These are phyloP conservation scores for Caenorhabditis afra DNA, from an alignment of 2,888 invertebrate genomes.

Conservation along the genomic window DNA sequence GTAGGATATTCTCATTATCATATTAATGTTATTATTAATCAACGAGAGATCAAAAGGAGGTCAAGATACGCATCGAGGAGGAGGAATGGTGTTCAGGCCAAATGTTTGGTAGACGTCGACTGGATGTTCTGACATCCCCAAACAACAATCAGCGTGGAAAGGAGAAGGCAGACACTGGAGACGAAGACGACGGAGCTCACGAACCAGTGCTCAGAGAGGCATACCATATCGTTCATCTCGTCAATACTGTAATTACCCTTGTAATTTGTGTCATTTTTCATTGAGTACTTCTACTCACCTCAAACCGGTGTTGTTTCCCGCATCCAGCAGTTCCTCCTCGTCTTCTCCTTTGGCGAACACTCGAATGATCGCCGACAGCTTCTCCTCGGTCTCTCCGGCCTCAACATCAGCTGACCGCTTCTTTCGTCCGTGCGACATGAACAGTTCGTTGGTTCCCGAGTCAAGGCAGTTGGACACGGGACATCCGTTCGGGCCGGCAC, in stretches of 20 bases:
- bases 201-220: conserved; percentile 79
- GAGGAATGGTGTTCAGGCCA: conserved; percentile 12
- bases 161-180: conserved; percentile 78
- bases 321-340: conserved; percentile 63
- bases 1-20: too few relatives aligned
- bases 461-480: conserved; percentile 81
- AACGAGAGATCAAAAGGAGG: too few relatives aligned
- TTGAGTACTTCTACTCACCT: not conserved
- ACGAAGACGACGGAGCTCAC: conserved; percentile 79
- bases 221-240: conserved; percentile 72
- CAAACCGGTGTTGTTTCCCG: conserved; percentile 40
- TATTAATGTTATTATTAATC: too few relatives aligned
- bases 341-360: conserved; percentile 80
- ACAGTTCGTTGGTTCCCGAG: conserved; percentile 80
- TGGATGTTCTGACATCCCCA: conserved; percentile 77
- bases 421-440: conserved; percentile 80
- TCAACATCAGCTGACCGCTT: conserved; percentile 73
- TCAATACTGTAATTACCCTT: conserved; percentile 20
- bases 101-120: conserved; percentile 39
- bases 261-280: not conserved
- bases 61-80: not conserved
- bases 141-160: conserved; percentile 79
- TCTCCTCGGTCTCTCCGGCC: conserved; percentile 76
- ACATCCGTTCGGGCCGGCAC: conserved; percentile 80
- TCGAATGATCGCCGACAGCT: conserved; percentile 79